These are phyloP conservation scores for Lochmaea crataegi DNA, from an alignment of 2,888 invertebrate genomes.

Conservation along the genomic window DNA sequence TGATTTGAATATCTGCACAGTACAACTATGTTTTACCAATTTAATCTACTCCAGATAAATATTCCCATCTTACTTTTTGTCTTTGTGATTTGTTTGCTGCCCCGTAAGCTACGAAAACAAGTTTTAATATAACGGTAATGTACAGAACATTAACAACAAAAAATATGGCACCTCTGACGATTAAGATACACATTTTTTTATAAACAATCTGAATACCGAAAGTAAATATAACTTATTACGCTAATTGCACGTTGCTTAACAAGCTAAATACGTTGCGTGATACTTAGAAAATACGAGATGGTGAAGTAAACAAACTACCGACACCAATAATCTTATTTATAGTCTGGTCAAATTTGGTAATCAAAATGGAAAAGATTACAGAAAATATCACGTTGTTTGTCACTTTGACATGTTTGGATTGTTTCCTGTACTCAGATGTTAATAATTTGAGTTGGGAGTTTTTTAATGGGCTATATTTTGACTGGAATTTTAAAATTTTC, in stretches of 20 bases:
- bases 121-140: slow-evolving; percentile 1
- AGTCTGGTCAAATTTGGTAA: not conserved
- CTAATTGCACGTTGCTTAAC: slow-evolving; percentile 5
- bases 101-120: not conserved
- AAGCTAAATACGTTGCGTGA: slow-evolving; percentile 11
- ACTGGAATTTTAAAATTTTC: no score
- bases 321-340: slow-evolving; percentile 1
- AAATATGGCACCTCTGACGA: slow-evolving; percentile 2
- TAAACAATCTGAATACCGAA: not conserved
- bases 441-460: no score
- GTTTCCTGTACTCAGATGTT: no score
- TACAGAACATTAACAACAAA: not conserved
- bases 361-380: not conserved
- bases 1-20: no score
- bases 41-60: no score
- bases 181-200: not conserved
- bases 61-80: no score
- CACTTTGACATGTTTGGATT: not conserved
- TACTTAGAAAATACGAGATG: not conserved
- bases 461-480: no score
- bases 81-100: not conserved
- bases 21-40: no score
- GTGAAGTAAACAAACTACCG: slow-evolving; percentile 4
- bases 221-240: slow-evolving; percentile 5
- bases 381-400: not conserved